phyloP scores from a whole-genome alignment of 2,888 invertebrate species.

The Troides oblongomaculatus region DNA sequence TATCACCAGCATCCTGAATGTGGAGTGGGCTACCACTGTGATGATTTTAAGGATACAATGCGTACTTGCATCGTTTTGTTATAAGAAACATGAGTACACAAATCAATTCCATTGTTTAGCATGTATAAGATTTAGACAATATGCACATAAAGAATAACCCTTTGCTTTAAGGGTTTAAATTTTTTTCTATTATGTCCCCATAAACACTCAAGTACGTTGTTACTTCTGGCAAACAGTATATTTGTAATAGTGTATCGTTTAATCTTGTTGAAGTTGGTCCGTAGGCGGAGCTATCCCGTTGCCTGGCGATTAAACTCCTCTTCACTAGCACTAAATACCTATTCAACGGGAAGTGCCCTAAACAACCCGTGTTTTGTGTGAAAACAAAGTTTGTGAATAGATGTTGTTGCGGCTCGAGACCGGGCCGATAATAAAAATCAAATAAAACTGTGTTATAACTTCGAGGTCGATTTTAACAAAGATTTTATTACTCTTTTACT shows the following conservation, averaged over 20 bases:
- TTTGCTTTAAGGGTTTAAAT: not conserved
- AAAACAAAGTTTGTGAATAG: conserved; percentile 25
- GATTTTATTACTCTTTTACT: not conserved
- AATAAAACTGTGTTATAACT: not conserved
- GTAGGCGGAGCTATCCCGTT: conserved; percentile 39
- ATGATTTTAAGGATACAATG: too few species aligned
- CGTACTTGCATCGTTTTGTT: too few species aligned
- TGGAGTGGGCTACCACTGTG: too few species aligned
- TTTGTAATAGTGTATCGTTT: conserved; percentile 44
- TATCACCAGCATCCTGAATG: too few species aligned
- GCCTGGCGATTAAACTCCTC: conserved; percentile 60
- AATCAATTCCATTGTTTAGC: not conserved
- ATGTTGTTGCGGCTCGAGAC: not conserved
- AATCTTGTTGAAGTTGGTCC: conserved; percentile 47
- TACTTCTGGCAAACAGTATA: conserved; percentile 25
- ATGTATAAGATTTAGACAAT: not conserved
- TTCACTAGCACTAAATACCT: conserved; percentile 31
- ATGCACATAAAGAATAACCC: not conserved
- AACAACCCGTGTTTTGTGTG: conserved; percentile 18
- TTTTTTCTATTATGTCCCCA: not conserved
- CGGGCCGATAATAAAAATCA: not conserved
- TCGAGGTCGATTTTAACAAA: not conserved
- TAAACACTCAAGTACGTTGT: conserved; percentile 14
- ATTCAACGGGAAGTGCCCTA: conserved; percentile 19
- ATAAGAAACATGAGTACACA: not conserved